These are phyloP conservation scores for Leptosomus discolor DNA, from an alignment of 2,113 vertebrate species.

Conservation along the genomic window DNA sequence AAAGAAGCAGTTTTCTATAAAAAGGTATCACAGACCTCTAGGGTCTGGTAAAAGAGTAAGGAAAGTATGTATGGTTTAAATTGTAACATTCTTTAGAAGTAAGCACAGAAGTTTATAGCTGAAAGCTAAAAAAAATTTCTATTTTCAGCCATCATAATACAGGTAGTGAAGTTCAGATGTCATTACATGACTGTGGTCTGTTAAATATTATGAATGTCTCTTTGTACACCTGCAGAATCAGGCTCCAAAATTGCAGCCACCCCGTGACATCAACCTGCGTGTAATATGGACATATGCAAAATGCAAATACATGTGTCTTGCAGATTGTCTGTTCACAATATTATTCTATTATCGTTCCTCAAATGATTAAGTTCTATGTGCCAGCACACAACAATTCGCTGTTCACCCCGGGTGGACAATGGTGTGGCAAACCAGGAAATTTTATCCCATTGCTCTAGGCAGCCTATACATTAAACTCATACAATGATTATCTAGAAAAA, in stretches of 20 bases:
- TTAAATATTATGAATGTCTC: background rate
- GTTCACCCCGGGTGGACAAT: background rate
- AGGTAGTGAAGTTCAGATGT: background rate
- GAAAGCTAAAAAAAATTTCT: background rate
- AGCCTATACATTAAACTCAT: background rate
- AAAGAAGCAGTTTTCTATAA: background rate
- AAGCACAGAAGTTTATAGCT: background rate
- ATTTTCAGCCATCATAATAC: background rate
- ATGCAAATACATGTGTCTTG: background rate
- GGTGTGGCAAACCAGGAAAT: background rate
- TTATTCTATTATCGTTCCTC: background rate
- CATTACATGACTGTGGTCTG: background rate
- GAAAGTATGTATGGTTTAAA: background rate
- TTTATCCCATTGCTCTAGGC: background rate
- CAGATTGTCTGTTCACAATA: background rate
- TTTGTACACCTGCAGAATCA: background rate
- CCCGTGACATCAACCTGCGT: background rate
- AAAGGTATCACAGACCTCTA: background rate
- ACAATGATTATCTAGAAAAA: background rate
- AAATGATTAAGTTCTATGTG: background rate
- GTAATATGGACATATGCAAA: background rate
- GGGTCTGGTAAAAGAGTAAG: background rate
- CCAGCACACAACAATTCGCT: background rate
- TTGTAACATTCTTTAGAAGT: background rate
- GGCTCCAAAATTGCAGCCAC: background rate